Conservation (phyloP, 2,888 invertebrate genomes). For the Pristionchus japonicus region DNA sequence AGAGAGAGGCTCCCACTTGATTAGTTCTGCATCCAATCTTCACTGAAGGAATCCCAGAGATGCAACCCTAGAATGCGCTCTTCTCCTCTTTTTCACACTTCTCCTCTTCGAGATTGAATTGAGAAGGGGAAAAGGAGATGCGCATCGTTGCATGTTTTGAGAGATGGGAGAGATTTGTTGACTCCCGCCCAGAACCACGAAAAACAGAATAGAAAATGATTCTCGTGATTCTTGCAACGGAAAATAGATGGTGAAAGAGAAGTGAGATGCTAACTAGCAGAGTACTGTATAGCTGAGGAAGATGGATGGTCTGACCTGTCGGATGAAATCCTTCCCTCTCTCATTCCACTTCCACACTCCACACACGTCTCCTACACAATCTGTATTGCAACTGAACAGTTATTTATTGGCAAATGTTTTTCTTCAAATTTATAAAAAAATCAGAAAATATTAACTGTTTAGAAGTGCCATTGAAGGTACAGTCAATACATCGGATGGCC, state of each 20-base stretch:
- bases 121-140: conserved; percentile 10
- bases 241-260: background rate
- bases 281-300: background rate
- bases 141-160: background rate
- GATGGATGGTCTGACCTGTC: background rate
- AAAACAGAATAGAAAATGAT: background rate
- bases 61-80: conserved; percentile 34
- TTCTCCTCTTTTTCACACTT: background rate
- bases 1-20: conserved; percentile 40
- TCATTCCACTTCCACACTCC: conserved; percentile 43
- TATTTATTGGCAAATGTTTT: background rate
- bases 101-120: conserved; percentile 20
- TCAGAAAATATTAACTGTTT: background rate
- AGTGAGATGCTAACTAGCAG: background rate
- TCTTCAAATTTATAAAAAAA: background rate
- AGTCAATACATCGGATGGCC: background rate
- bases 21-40: conserved; percentile 43
- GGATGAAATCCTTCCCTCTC: background rate
- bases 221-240: conserved; percentile 7
- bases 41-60: background rate
- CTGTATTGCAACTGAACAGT: conserved; percentile 23
- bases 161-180: background rate
- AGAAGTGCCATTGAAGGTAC: background rate
- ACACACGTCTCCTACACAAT: conserved; percentile 26
- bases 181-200: background rate